These are phyloP conservation scores for Oryzias javanicus DNA, from an alignment of 2,113 vertebrate genomes.

Conservation along the genomic window DNA sequence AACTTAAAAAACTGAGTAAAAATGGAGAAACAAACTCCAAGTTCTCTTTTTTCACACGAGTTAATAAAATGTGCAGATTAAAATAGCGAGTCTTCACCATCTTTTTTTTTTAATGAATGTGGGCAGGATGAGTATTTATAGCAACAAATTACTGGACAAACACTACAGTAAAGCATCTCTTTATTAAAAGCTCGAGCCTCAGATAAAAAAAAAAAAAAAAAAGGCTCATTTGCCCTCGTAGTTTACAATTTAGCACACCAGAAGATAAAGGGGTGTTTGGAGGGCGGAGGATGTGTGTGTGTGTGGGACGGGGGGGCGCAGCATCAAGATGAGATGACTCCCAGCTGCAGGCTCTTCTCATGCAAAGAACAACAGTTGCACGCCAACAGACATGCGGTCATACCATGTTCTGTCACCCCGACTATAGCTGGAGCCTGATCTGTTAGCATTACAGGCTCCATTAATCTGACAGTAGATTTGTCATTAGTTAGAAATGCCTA, in stretches of 20 bases:
- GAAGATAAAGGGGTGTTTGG: slow-evolving; percentile 7
- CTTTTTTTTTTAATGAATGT: slow-evolving; percentile 11
- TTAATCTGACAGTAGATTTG: slow-evolving; percentile 56
- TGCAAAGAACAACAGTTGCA: slow-evolving; percentile 52
- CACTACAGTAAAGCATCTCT: slow-evolving; percentile 56
- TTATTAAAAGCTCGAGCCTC: slow-evolving; percentile 67
- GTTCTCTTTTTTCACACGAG: background rate
- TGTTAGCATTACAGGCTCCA: slow-evolving; percentile 65
- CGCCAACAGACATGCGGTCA: slow-evolving; percentile 14
- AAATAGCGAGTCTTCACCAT: slow-evolving; percentile 23
- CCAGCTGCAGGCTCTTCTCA: slow-evolving; percentile 62
- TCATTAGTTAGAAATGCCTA: slow-evolving; percentile 44
- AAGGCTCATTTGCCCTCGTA: slow-evolving; percentile 59
- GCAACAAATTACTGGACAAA: slow-evolving; percentile 49
- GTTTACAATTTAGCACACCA: slow-evolving; percentile 59
- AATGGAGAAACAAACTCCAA: background rate
- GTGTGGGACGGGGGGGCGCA: no score
- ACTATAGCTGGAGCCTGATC: slow-evolving; percentile 28
- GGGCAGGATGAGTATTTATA: slow-evolving; percentile 36
- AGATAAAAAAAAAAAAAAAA: slow-evolving; percentile 21
- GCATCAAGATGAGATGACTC: slow-evolving; percentile 54
- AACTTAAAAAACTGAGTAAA: background rate
- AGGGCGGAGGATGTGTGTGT: slow-evolving; percentile 6
- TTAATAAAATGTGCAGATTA: background rate
- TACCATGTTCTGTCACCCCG: slow-evolving; percentile 43